A percentile compares a stretch with the other conserved stretches of the same genome.
phyloP scores from a whole-genome alignment of 2,888 invertebrate species.

The Aleiodes alternator region DNA sequence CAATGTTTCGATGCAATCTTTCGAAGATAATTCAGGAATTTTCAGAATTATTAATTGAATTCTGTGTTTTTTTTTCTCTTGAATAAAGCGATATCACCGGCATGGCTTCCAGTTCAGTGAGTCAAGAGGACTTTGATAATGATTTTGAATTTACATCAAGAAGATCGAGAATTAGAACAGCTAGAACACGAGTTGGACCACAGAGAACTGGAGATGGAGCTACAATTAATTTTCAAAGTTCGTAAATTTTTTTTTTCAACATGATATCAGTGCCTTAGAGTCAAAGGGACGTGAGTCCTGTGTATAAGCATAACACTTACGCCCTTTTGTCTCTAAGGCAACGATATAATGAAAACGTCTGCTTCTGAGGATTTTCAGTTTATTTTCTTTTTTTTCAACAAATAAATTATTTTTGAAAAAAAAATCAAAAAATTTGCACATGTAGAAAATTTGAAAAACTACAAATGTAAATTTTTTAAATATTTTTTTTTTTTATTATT shows the following conservation, averaged over 20 bases:
- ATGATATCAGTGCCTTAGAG: no score
- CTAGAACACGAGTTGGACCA: slow-evolving; percentile 74
- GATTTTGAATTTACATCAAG: slow-evolving; percentile 77
- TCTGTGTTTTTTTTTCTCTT: slow-evolving; percentile 7
- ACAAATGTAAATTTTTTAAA: not conserved
- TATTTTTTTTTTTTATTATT: no score
- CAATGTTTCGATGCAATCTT: no score
- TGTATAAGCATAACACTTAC: no score
- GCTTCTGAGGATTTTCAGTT: no score
- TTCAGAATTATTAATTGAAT: not conserved
- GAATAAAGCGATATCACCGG: slow-evolving; percentile 65
- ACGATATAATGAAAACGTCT: no score
- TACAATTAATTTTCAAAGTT: slow-evolving; percentile 66
- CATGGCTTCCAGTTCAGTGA: slow-evolving; percentile 80
- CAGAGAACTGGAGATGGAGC: slow-evolving; percentile 62
- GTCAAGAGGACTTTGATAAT: slow-evolving; percentile 79
- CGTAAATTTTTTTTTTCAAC: slow-evolving; percentile 31
- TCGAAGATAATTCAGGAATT: not conserved
- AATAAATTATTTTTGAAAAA: no score
- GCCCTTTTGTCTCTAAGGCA: no score
- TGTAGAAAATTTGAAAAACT: not conserved
- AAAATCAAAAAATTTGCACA: no score
- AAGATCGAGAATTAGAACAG: slow-evolving; percentile 77
- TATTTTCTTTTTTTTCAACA: no score
- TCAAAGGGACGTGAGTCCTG: no score